Conservation (phyloP, 1,140 invertebrate species). For the Procambarus clarkii region DNA sequence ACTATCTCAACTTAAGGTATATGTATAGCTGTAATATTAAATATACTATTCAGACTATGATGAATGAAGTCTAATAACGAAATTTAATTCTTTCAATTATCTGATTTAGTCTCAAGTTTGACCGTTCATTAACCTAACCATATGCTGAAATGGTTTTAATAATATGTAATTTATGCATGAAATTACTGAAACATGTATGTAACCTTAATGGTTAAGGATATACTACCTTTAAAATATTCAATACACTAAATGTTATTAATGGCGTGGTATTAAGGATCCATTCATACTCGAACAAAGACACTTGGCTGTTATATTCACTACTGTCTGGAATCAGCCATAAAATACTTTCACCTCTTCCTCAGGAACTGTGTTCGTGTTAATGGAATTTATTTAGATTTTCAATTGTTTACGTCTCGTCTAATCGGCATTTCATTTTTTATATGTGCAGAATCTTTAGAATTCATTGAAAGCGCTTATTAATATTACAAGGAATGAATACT, state of each 20-base stretch:
- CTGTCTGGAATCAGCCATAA: slow-evolving; percentile 12
- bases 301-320: slow-evolving; percentile 3
- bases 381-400: background rate
- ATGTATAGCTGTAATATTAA: no score
- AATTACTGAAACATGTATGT: background rate
- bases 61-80: no score
- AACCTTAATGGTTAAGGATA: background rate
- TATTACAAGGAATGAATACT: background rate
- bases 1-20: no score
- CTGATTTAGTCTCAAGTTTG: no score
- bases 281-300: background rate
- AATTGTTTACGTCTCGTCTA: background rate
- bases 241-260: background rate
- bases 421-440: background rate
- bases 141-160: background rate
- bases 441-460: background rate
- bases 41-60: no score
- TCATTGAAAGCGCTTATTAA: background rate
- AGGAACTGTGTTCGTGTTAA: slow-evolving; percentile 7
- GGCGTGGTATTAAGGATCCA: background rate
- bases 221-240: background rate
- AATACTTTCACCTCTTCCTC: slow-evolving; percentile 56
- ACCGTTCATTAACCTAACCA: background rate
- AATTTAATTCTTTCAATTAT: no score
- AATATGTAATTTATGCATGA: background rate